phyloP scores from a whole-genome alignment of 2,888 invertebrate genomes.

The Ypsolopha sequella region DNA sequence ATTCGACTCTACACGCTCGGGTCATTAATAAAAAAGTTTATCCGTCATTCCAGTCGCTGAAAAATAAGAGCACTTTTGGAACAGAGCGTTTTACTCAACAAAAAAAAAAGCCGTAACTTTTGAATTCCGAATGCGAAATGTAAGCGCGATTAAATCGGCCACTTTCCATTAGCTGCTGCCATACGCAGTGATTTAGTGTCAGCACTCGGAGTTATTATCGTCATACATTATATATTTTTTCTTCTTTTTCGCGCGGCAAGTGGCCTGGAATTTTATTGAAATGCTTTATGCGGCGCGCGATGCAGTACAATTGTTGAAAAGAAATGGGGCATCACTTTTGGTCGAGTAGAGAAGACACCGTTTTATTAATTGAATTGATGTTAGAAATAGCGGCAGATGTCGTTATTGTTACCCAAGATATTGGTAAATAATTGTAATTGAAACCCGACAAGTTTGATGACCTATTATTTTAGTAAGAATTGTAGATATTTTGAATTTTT shows the following conservation, averaged over 20 bases:
- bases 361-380: neutral
- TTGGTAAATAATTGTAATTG: too few species aligned
- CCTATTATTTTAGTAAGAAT: too few species aligned
- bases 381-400: too few species aligned
- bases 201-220: constrained; percentile 31
- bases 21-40: too few species aligned
- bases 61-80: neutral
- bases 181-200: constrained; percentile 41
- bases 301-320: neutral
- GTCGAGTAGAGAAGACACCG: neutral
- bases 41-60: neutral
- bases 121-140: constrained; percentile 32
- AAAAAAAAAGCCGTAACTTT: constrained; percentile 15
- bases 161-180: constrained; percentile 40
- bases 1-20: too few species aligned
- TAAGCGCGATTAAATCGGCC: constrained; percentile 31
- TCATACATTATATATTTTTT: constrained; percentile 21
- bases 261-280: constrained; percentile 25
- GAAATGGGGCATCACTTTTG: neutral
- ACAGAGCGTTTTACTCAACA: neutral
- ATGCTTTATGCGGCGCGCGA: neutral
- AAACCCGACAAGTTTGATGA: too few species aligned
- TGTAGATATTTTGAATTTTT: too few species aligned
- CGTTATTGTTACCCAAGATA: too few species aligned
- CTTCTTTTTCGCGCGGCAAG: constrained; percentile 19